Evolutionary conservation across 2,797 vertebrate genomes (phyloP).

Genomic region (Microctenopoma lineatum): DNA sequence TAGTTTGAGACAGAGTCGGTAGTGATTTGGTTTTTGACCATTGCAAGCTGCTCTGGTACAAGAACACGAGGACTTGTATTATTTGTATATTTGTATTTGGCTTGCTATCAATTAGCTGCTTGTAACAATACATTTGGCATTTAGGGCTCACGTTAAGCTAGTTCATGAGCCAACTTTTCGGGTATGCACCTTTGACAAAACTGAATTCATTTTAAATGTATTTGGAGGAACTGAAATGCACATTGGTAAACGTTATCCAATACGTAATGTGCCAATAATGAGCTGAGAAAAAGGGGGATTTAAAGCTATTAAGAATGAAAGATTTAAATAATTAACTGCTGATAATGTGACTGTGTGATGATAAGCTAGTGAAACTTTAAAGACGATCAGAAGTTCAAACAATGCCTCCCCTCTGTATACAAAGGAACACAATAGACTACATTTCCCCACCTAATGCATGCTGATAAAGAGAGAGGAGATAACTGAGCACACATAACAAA

Average conservation of each 20-base stretch:
- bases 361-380: slow-evolving; percentile 54
- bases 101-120: too few species aligned
- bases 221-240: slow-evolving; percentile 2
- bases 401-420: slow-evolving; percentile 60
- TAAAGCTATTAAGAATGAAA: slow-evolving; percentile 12
- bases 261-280: slow-evolving; percentile 2
- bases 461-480: slow-evolving; percentile 73
- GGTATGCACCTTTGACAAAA: too few species aligned
- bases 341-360: slow-evolving; percentile 51
- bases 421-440: slow-evolving; percentile 53
- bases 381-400: slow-evolving; percentile 59
- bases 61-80: neutral
- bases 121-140: too few species aligned
- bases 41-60: too few species aligned
- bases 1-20: neutral
- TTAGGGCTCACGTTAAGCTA: too few species aligned
- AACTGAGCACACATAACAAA: slow-evolving; percentile 74
- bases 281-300: slow-evolving; percentile 1
- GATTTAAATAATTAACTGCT: slow-evolving; percentile 43
- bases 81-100: neutral
- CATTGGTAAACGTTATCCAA: neutral
- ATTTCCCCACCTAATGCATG: slow-evolving; percentile 73
- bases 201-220: too few species aligned
- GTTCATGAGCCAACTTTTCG: neutral
- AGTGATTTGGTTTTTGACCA: neutral